A percentile compares a stretch with the other conserved stretches of the same genome.
Conservation (phyloP, 2,888 invertebrate species). For the Bhutanitis thaidina region DNA sequence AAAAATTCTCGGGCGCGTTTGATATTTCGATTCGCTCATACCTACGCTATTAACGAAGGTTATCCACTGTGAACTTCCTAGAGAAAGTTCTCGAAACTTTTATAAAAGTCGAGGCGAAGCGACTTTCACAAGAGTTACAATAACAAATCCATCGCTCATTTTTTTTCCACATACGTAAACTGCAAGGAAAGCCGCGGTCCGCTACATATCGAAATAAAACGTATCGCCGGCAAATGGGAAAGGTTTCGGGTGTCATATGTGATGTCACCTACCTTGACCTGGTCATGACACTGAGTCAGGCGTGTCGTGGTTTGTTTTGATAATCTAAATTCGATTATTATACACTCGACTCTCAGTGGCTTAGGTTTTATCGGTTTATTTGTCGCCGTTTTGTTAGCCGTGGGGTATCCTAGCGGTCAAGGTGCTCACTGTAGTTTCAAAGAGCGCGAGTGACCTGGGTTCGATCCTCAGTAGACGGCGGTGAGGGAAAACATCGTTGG, state of each 20-base stretch:
- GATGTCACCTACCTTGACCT: constrained; percentile 11
- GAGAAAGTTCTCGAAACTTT: constrained; percentile 1
- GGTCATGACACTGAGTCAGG: background rate
- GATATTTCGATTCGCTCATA: no score
- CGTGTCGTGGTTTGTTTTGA: background rate
- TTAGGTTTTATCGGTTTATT: no score
- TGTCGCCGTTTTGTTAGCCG: no score
- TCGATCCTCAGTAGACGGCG: no score
- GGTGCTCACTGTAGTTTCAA: no score
- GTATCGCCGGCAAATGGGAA: background rate
- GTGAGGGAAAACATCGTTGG: no score
- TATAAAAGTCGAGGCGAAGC: background rate
- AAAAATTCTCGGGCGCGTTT: no score
- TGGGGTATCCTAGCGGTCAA: no score
- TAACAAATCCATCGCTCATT: background rate
- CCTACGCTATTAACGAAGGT: background rate
- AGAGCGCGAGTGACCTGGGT: no score
- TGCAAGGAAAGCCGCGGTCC: background rate
- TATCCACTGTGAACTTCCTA: constrained; percentile 4
- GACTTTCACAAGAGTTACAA: constrained; percentile 4
- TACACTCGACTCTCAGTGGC: background rate
- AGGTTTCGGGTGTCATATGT: constrained; percentile 9
- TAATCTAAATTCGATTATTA: constrained; percentile 5
- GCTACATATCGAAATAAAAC: background rate
- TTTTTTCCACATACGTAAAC: background rate